Evolutionary conservation across 2,113 vertebrate species (phyloP).

Genomic region (Thalassoma bifasciatum): DNA sequence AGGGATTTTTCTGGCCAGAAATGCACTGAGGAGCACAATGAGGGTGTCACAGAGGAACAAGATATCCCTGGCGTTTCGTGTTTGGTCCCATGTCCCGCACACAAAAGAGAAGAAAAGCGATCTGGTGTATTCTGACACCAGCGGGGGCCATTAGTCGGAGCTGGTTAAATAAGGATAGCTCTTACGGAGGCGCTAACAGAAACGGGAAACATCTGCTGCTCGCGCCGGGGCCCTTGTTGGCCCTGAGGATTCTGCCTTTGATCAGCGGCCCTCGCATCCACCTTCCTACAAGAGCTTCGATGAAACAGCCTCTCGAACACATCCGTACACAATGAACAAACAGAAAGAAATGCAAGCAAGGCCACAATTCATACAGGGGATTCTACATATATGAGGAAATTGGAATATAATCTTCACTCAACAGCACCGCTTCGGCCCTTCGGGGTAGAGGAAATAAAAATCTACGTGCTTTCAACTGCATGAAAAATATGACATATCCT

Average conservation of each 20-base stretch:
- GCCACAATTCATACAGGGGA: background rate
- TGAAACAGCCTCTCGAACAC: slow-evolving; percentile 42
- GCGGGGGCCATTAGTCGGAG: slow-evolving; percentile 61
- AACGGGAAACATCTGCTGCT: slow-evolving; percentile 73
- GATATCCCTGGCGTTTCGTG: slow-evolving; percentile 61
- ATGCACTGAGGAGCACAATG: slow-evolving; percentile 66
- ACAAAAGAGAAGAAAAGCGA: slow-evolving; percentile 71
- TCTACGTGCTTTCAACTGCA: slow-evolving; percentile 24
- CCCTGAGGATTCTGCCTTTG: slow-evolving; percentile 68
- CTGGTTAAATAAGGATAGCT: slow-evolving; percentile 74
- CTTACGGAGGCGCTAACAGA: slow-evolving; percentile 57
- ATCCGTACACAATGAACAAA: background rate
- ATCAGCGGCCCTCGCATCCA: slow-evolving; percentile 57
- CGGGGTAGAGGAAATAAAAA: background rate
- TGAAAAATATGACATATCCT: slow-evolving; percentile 51
- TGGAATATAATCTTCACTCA: background rate
- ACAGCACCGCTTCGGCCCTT: background rate
- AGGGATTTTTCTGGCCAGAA: slow-evolving; percentile 63
- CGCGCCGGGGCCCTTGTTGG: slow-evolving; percentile 45
- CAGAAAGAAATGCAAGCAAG: background rate
- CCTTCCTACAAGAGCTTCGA: slow-evolving; percentile 46
- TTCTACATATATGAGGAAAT: background rate
- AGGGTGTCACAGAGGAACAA: slow-evolving; percentile 68
- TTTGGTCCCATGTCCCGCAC: slow-evolving; percentile 60
- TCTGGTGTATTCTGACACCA: slow-evolving; percentile 58